Evolutionary conservation across 1,140 invertebrate genomes (phyloP), one percentile per base, ranked within the genome.

Genomic region (Apocrypta bakeri): DNA sequence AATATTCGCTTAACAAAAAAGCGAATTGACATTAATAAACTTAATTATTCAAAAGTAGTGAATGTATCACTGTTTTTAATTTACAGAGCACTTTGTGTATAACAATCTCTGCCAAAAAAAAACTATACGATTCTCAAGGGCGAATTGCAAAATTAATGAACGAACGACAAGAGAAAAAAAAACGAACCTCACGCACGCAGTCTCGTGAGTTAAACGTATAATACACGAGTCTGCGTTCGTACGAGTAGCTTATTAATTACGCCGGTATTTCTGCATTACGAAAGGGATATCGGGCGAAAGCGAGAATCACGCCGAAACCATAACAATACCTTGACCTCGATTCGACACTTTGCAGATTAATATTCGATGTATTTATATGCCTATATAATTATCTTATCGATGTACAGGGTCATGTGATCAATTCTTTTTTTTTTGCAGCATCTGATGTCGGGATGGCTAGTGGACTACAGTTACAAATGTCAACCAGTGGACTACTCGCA

Each of bases 401-500:
- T 14, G 14, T 17, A 48, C 12, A 17, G 42, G 14, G 42, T 48
- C 42, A 48, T 48, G 42, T 48, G 42, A 48, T 8, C 21, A 17
- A 48, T 71, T 72, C 40, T 1, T 27, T 64, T 74, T 64, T 40
- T 40, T 48, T 24, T 33, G n/a, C 92, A 97, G 96, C 96, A 97
- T 88, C 90, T 97, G 85, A 96, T 96, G 94, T 95, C 96, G 17
- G 96, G 96, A 82, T 97, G 96, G 96, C 93, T 96, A 91, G 93
- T 96, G 90, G 95, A 97, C 87, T 99, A 98, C 93, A 98, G 96
- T 90, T 96, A 97, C 88, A 95, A 95, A 85, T 99, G 98, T 91
- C 97, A 99, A 93, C 96, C 97, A 7, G 97, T 99, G 8, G 97
- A 98, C 90, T 99, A 98, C 91, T 96, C 96, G 12, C 93, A 96